phyloP scores from a whole-genome alignment of 2,113 vertebrate genomes.

The Eleginops maclovinus region DNA sequence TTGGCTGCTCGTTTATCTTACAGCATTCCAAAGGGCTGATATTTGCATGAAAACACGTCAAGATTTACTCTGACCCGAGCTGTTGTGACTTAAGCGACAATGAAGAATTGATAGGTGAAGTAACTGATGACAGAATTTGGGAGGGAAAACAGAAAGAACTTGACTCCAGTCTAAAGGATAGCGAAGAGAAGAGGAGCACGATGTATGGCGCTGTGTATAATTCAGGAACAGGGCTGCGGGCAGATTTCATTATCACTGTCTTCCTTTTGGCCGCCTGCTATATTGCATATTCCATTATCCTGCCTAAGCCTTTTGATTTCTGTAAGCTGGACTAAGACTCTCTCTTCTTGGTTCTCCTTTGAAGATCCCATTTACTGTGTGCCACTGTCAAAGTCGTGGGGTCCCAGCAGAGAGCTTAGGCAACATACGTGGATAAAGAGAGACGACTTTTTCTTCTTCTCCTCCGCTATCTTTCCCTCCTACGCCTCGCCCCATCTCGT shows the following conservation, averaged over 20 bases:
- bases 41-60: not conserved
- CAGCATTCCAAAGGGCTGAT: conserved; percentile 10
- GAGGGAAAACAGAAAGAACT: conserved; percentile 15
- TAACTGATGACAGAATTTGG: not conserved
- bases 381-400: conserved; percentile 19
- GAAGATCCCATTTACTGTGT: conserved; percentile 67
- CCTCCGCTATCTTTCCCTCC: conserved; percentile 20
- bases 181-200: conserved; percentile 7
- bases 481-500: conserved; percentile 3
- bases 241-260: conserved; percentile 40
- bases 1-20: conserved; percentile 17
- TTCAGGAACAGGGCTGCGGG: conserved; percentile 18
- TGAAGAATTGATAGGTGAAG: not conserved
- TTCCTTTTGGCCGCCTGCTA: too few relatives aligned
- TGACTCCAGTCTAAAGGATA: conserved; percentile 5
- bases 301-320: conserved; percentile 65
- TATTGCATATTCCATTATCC: conserved; percentile 67
- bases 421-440: conserved; percentile 41
- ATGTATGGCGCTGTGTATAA: conserved; percentile 4
- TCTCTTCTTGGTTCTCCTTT: conserved; percentile 64
- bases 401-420: conserved; percentile 59
- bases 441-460: conserved; percentile 40
- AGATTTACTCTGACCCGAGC: not conserved
- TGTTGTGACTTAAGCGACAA: not conserved
- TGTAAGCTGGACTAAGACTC: conserved; percentile 62